Evolutionary conservation across 2,888 invertebrate genomes (phyloP).

Genomic region (Sesia apiformis): DNA sequence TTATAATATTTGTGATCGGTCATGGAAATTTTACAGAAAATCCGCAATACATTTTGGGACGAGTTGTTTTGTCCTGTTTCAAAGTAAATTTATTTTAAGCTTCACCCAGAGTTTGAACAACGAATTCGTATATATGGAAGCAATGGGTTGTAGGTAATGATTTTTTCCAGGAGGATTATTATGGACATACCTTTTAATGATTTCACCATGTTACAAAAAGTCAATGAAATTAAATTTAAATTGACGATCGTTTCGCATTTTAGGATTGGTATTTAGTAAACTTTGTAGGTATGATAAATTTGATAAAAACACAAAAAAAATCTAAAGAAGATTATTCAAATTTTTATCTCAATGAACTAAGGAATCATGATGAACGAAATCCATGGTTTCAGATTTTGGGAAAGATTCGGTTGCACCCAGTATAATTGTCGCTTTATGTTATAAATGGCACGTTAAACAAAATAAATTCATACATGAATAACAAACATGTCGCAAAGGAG

Average conservation of each 20-base stretch:
- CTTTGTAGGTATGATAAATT: no score
- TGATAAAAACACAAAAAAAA: neutral
- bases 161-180: constrained; percentile 29
- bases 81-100: constrained; percentile 56
- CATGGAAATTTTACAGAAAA: constrained; percentile 1
- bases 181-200: constrained; percentile 26
- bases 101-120: constrained; percentile 48
- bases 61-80: constrained; percentile 25
- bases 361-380: no score
- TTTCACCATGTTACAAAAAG: neutral
- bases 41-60: constrained; percentile 15
- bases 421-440: no score
- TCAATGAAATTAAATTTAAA: neutral
- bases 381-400: no score
- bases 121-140: constrained; percentile 45
- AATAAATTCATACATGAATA: no score
- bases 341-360: no score
- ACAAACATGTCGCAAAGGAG: no score
- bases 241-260: no score
- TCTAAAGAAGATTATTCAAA: neutral
- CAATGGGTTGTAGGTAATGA: constrained; percentile 61
- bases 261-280: no score
- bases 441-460: no score
- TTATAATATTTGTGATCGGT: neutral
- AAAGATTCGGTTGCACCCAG: no score